These are phyloP conservation scores for Agrotis clavis DNA, from an alignment of 2,888 invertebrate species.

Conservation along the genomic window DNA sequence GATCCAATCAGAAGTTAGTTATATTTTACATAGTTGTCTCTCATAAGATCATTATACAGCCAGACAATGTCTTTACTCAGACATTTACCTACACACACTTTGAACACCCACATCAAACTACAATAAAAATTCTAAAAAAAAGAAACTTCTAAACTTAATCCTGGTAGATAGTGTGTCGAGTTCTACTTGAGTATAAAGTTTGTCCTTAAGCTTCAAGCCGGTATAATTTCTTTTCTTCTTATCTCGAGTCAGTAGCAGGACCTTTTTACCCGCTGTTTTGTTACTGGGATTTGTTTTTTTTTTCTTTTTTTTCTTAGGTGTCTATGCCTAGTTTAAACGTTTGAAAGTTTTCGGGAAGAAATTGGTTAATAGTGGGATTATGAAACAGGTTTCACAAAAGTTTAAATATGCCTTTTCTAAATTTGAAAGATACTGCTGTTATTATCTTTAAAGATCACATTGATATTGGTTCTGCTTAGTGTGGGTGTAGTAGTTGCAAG, in stretches of 20 bases:
- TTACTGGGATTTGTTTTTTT: conserved; percentile 31
- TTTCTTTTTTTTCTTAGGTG: neutral
- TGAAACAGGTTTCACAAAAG: conserved; percentile 4
- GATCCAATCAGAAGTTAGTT: no score
- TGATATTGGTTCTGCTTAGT: no score
- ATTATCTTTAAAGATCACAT: no score
- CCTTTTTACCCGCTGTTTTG: conserved; percentile 43
- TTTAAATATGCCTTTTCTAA: neutral
- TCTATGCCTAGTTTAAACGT: neutral
- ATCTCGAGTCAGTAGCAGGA: conserved; percentile 39
- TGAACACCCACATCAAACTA: neutral
- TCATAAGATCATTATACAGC: neutral
- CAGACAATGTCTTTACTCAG: neutral
- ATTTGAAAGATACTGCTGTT: no score
- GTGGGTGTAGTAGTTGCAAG: no score
- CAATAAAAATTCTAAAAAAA: conserved; percentile 32
- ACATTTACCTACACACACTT: neutral
- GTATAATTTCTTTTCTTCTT: conserved; percentile 62
- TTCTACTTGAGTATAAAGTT: conserved; percentile 59
- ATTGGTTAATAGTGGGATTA: neutral
- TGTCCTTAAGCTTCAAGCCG: conserved; percentile 47
- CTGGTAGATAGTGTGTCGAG: conserved; percentile 52
- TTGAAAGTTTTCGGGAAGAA: conserved; percentile 13
- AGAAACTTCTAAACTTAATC: conserved; percentile 46
- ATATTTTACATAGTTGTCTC: neutral